A percentile compares a stretch with the other conserved stretches of the same genome.
These are phyloP conservation scores for Spilogale gracilis DNA, from an alignment of 2,113 vertebrate genomes.

Conservation along the genomic window DNA sequence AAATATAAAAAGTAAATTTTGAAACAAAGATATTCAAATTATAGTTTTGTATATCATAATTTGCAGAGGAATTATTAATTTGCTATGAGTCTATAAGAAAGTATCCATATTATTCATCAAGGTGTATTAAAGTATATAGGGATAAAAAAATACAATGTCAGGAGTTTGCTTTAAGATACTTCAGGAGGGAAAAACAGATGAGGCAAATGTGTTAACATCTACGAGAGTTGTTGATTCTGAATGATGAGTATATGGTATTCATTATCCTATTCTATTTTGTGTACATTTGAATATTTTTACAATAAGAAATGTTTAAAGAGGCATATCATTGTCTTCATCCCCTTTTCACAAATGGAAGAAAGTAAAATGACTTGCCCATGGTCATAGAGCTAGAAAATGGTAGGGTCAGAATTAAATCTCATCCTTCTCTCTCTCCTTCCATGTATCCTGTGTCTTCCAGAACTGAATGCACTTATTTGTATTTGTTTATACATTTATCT, in stretches of 20 bases:
- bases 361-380: not conserved
- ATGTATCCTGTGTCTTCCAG: not conserved
- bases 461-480: not conserved
- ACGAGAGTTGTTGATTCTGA: not conserved
- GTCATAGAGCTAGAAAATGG: not conserved
- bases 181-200: not conserved
- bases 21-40: constrained; percentile 26
- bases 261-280: not conserved
- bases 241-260: not conserved
- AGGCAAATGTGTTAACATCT: constrained; percentile 14
- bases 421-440: not conserved
- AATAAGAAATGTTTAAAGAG: not conserved
- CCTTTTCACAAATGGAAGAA: not conserved
- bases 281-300: constrained; percentile 13
- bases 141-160: constrained; percentile 21
- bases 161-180: not conserved
- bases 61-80: not conserved
- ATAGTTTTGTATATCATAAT: not conserved
- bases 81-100: constrained; percentile 47
- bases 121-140: not conserved
- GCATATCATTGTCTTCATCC: not conserved
- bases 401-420: constrained; percentile 15
- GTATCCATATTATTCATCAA: constrained; percentile 11
- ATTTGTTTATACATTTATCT: not conserved
- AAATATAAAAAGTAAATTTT: constrained; percentile 44